These are phyloP conservation scores for Sphenodon punctatus DNA, from an alignment of 2,797 vertebrate genomes.

Conservation along the genomic window DNA sequence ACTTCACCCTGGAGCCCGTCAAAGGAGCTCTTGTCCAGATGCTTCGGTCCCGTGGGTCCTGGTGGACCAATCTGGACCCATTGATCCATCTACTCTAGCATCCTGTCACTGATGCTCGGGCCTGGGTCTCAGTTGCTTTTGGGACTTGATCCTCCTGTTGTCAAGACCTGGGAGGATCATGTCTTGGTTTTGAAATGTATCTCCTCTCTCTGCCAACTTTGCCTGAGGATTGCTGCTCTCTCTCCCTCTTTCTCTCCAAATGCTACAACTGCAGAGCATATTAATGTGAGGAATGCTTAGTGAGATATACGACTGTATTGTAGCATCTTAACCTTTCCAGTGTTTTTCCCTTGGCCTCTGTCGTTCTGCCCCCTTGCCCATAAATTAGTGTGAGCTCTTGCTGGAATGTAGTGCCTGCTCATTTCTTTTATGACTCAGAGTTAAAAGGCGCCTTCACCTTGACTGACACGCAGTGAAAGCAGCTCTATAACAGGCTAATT, in stretches of 20 bases:
- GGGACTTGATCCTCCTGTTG: neutral
- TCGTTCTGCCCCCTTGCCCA: neutral
- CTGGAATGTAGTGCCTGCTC: neutral
- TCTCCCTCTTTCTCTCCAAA: neutral
- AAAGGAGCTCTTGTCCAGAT: too few species aligned
- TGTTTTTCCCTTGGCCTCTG: neutral
- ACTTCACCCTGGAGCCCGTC: too few species aligned
- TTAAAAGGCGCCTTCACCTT: neutral
- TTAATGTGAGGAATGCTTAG: neutral
- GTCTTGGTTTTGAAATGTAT: neutral
- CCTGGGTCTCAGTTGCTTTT: neutral
- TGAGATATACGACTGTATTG: neutral
- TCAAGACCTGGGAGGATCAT: neutral
- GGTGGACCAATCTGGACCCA: too few species aligned
- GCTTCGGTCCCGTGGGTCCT: too few species aligned
- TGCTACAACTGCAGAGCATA: neutral
- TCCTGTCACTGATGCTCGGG: neutral
- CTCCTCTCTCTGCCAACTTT: neutral
- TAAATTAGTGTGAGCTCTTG: neutral
- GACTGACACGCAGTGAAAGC: neutral
- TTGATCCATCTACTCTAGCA: too few species aligned
- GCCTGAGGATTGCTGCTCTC: neutral
- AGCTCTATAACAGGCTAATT: neutral
- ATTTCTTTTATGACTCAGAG: neutral
- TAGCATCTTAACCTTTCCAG: neutral